phyloP scores from a whole-genome alignment of 2,888 invertebrate species.

The Cosmia pyralina region DNA sequence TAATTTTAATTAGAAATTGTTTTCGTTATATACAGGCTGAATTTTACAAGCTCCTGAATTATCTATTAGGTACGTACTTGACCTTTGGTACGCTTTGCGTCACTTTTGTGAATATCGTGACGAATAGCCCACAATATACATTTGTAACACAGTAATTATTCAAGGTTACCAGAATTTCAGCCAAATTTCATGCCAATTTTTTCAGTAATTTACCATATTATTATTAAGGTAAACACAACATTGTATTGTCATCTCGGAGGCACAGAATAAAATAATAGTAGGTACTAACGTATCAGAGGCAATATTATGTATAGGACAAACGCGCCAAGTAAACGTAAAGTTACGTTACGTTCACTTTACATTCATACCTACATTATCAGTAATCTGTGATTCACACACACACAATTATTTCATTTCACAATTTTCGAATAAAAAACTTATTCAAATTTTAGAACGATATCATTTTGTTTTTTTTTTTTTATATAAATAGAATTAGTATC shows the following conservation, averaged over 20 bases:
- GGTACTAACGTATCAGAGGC: too few relatives aligned
- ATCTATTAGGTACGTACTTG: constrained; percentile 22
- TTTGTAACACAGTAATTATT: not conserved
- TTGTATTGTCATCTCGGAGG: too few relatives aligned
- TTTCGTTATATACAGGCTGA: not conserved
- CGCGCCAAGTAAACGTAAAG: not conserved
- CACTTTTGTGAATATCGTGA: constrained; percentile 16
- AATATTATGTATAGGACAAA: too few relatives aligned
- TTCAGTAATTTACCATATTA: not conserved
- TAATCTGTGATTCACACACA: too few relatives aligned
- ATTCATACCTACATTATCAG: too few relatives aligned
- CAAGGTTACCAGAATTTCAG: not conserved
- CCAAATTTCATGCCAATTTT: not conserved
- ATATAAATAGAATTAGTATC: not conserved
- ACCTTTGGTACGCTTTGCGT: constrained; percentile 21
- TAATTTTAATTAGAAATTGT: not conserved
- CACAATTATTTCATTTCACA: too few relatives aligned
- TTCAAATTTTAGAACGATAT: too few relatives aligned
- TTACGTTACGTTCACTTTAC: too few relatives aligned
- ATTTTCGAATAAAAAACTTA: too few relatives aligned
- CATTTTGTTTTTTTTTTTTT: not conserved
- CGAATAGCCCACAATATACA: not conserved
- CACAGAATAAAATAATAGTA: too few relatives aligned
- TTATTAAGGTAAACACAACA: too few relatives aligned
- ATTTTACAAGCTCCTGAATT: constrained; percentile 24